Conservation (phyloP, 2,797 vertebrate genomes). For the Dendrocincla tyrannina region DNA sequence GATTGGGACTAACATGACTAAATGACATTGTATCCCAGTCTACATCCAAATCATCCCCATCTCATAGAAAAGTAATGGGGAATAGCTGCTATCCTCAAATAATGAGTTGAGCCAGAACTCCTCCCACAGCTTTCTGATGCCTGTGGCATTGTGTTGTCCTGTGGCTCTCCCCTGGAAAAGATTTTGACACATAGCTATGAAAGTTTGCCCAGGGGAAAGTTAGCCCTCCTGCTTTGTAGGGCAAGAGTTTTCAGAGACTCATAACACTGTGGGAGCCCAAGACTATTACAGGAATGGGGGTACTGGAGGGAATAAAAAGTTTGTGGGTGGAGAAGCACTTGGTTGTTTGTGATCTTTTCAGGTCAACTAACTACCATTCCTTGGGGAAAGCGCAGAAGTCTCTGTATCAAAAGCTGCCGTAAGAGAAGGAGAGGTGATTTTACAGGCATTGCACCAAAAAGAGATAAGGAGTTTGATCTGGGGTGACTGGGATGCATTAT, state of each 20-base stretch:
- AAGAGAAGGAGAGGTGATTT: background rate
- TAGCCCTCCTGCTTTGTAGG: background rate
- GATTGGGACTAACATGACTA: background rate
- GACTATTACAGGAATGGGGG: background rate
- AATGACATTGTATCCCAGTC: background rate
- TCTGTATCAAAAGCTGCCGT: background rate
- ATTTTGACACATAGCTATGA: background rate
- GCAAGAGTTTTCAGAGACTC: background rate
- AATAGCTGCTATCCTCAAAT: background rate
- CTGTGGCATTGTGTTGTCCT: fast-evolving
- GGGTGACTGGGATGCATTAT: background rate
- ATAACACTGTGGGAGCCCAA: background rate
- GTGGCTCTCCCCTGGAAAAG: background rate
- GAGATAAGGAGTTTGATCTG: background rate
- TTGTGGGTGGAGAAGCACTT: background rate
- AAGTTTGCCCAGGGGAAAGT: background rate
- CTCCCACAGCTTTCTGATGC: background rate
- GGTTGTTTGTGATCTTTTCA: background rate
- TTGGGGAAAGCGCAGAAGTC: background rate
- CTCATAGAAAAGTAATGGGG: background rate
- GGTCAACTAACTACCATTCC: background rate
- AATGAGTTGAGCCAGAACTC: background rate
- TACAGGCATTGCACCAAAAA: background rate
- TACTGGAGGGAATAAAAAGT: background rate
- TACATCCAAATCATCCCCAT: background rate